Conservation (phyloP, 2,113 vertebrate species). For the Leucopsar rothschildi region DNA sequence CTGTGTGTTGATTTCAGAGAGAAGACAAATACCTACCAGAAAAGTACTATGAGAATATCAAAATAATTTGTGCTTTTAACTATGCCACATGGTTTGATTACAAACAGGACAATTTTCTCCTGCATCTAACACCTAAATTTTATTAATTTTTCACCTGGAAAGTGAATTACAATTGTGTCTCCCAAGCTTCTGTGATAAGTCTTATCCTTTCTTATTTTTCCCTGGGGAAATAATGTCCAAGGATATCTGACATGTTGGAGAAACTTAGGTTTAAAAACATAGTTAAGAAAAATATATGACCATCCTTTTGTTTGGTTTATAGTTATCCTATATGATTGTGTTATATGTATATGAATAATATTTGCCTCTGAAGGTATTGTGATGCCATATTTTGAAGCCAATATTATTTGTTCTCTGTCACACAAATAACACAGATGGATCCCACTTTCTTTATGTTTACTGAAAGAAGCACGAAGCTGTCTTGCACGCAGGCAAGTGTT, state of each 20-base stretch:
- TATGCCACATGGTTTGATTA: neutral
- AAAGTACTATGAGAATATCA: neutral
- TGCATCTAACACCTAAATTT: neutral
- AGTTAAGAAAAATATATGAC: neutral
- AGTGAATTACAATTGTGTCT: neutral
- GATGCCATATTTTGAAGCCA: neutral
- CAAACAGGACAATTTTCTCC: neutral
- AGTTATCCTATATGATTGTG: neutral
- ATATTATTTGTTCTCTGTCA: neutral
- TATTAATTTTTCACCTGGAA: neutral
- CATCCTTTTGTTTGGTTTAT: neutral
- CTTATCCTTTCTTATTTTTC: neutral
- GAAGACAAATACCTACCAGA: neutral
- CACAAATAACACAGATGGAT: neutral
- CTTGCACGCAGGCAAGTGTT: neutral
- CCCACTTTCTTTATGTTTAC: neutral
- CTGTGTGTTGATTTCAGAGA: neutral
- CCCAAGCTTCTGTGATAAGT: neutral
- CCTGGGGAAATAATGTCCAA: neutral
- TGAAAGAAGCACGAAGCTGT: neutral
- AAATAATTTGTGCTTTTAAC: neutral
- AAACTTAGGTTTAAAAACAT: neutral
- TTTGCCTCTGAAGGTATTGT: neutral
- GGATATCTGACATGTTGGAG: neutral
- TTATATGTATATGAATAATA: neutral